Percentiles rank a stretch among this genome's conserved stretches.
phyloP scores from a whole-genome alignment of 2,797 vertebrate species.

The Allobates femoralis region DNA sequence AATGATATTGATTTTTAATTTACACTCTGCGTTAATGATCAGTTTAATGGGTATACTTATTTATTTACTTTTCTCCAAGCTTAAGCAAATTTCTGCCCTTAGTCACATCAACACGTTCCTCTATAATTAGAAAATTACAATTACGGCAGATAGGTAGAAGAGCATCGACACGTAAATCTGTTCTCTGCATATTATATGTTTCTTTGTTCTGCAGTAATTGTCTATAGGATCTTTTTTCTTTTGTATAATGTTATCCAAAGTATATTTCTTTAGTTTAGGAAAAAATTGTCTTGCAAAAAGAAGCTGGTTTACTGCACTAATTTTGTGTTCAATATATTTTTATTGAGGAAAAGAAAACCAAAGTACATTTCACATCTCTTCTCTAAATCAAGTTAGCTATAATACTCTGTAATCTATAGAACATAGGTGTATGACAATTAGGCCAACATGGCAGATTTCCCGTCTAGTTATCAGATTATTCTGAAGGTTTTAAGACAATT shows the following conservation, averaged over 20 bases:
- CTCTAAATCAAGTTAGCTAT: no score
- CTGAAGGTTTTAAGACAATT: no score
- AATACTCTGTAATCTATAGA: no score
- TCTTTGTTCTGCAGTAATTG: background rate
- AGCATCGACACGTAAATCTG: background rate
- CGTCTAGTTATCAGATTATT: no score
- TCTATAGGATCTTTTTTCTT: background rate
- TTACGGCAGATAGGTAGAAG: slow-evolving; percentile 11
- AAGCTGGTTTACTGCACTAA: no score
- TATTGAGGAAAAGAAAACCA: no score
- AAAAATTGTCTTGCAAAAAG: background rate
- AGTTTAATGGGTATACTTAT: slow-evolving; percentile 40
- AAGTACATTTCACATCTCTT: no score
- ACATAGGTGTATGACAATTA: no score
- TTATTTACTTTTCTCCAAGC: slow-evolving; percentile 25
- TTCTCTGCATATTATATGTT: background rate
- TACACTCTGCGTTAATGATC: slow-evolving; percentile 29
- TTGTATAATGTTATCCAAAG: background rate
- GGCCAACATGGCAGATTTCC: no score
- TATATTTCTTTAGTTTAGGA: background rate
- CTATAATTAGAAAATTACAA: slow-evolving; percentile 31
- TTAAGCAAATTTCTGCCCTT: slow-evolving; percentile 26
- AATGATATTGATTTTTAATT: slow-evolving; percentile 49
- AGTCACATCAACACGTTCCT: slow-evolving; percentile 12
- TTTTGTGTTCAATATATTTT: no score